Percentiles rank a stretch among this genome's conserved stretches.
phyloP scores from a whole-genome alignment of 2,888 invertebrate species.

The Hetaerina titia region DNA sequence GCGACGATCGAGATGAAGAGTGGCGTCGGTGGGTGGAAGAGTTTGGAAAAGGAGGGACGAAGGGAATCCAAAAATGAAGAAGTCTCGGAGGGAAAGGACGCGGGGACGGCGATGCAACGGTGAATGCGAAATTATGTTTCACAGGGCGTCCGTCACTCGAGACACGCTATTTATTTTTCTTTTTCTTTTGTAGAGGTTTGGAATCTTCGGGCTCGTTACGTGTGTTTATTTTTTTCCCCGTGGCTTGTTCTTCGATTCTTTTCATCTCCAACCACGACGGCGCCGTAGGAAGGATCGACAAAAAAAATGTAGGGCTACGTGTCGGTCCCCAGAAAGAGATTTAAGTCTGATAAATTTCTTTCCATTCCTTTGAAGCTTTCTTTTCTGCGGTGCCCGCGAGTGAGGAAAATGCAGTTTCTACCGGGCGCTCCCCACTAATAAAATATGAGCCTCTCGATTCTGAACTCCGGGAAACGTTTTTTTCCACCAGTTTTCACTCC shows the following conservation, averaged over 20 bases:
- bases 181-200: background rate
- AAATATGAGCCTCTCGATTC: background rate
- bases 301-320: background rate
- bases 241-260: background rate
- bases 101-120: background rate
- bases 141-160: background rate
- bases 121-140: background rate
- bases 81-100: background rate
- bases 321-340: background rate
- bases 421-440: background rate
- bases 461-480: background rate
- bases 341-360: background rate
- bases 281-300: background rate
- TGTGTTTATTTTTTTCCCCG: background rate
- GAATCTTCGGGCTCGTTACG: background rate
- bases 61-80: background rate
- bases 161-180: background rate
- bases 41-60: background rate
- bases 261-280: background rate
- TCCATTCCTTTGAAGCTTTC: background rate
- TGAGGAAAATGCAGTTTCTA: background rate
- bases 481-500: background rate
- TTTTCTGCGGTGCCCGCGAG: background rate
- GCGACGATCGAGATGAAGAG: too few species aligned
- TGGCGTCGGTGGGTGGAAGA: background rate